These are phyloP conservation scores for Polyommatus iphigenia DNA, from an alignment of 2,888 invertebrate species.

Conservation along the genomic window DNA sequence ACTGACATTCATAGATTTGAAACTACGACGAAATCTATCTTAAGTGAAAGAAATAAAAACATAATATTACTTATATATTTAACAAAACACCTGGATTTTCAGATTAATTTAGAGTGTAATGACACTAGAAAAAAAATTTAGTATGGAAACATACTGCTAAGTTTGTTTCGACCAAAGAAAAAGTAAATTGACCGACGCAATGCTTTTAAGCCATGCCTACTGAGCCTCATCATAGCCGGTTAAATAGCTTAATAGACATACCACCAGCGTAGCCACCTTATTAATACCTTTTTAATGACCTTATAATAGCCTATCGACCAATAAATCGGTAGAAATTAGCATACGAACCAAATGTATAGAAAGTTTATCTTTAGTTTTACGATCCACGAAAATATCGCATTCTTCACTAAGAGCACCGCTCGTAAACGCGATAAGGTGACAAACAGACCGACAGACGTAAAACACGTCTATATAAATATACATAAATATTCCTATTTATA, in stretches of 20 bases:
- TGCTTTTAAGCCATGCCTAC: neutral
- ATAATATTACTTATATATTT: no score
- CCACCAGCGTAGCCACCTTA: neutral
- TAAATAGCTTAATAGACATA: neutral
- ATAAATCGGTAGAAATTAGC: constrained; percentile 14
- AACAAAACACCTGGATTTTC: no score
- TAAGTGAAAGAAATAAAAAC: neutral
- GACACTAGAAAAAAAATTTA: no score
- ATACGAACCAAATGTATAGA: constrained; percentile 15
- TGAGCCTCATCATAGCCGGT: neutral
- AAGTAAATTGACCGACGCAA: no score
- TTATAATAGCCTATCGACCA: constrained; percentile 3
- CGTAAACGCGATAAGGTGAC: constrained; percentile 40
- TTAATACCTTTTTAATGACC: constrained; percentile 22
- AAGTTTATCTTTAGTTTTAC: constrained; percentile 40
- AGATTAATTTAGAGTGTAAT: no score
- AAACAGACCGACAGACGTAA: constrained; percentile 22
- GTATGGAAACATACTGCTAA: no score
- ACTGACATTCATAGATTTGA: neutral
- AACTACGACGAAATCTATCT: neutral
- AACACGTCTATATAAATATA: constrained; percentile 13
- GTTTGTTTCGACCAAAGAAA: no score
- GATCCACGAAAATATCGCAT: constrained; percentile 38
- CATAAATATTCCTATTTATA: constrained; percentile 21
- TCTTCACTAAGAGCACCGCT: constrained; percentile 45